Evolutionary conservation across 2,888 invertebrate species (phyloP).

Genomic region (Panopea generosa): DNA sequence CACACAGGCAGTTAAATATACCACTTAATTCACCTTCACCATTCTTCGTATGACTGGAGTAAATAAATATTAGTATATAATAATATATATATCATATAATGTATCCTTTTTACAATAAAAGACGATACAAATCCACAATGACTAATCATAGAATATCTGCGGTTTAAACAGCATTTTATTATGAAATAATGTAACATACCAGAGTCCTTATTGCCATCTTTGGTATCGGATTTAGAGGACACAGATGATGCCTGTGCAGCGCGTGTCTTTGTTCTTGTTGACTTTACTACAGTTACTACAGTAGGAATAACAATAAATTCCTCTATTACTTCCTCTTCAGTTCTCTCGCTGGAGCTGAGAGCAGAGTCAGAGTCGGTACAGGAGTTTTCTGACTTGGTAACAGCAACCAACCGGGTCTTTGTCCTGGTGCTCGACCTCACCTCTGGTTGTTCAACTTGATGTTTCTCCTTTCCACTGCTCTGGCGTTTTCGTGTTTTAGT

Average conservation of each 20-base stretch:
- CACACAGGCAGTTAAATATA: no score
- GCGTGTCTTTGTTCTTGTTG: conserved; percentile 40
- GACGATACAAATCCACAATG: no score
- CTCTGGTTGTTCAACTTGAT: conserved; percentile 5
- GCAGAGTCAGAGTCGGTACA: conserved; percentile 14
- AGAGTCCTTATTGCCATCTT: conserved; percentile 6
- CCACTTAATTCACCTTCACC: no score
- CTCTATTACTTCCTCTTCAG: conserved; percentile 19
- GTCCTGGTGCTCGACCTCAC: conserved; percentile 31
- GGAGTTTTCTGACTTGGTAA: conserved; percentile 14
- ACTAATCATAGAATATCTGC: no score
- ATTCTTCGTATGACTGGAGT: no score
- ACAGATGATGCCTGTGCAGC: background rate
- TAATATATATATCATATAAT: no score
- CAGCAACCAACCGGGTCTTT: conserved; percentile 29
- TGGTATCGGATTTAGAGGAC: no score
- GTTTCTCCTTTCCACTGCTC: background rate
- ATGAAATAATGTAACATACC: no score
- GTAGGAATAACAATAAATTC: no score
- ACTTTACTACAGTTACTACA: background rate
- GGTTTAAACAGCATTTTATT: no score
- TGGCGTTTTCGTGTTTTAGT: background rate
- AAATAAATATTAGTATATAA: no score
- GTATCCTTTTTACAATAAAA: no score
- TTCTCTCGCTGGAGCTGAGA: conserved; percentile 25